A percentile compares a stretch with the other conserved stretches of the same genome.
These are phyloP conservation scores for Orchesella cincta DNA, from an alignment of 1,140 invertebrate genomes.

Conservation along the genomic window DNA sequence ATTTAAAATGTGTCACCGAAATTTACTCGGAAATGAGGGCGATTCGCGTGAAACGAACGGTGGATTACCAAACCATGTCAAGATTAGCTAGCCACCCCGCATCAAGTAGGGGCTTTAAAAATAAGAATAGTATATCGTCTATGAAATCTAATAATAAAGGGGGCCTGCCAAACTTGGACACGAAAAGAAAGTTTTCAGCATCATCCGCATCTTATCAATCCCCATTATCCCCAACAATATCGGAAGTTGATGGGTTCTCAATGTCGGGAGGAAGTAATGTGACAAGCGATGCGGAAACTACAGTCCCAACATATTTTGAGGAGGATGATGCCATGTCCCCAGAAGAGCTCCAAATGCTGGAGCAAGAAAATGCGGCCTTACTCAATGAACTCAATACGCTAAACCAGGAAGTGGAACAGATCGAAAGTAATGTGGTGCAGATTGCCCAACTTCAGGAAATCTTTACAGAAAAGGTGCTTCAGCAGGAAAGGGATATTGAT, in stretches of 20 bases:
- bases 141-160: neutral
- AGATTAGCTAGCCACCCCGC: constrained; percentile 58
- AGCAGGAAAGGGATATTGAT: constrained; percentile 92
- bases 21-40: constrained; percentile 86
- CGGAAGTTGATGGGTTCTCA: constrained; percentile 20
- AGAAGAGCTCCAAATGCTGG: constrained; percentile 89
- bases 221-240: neutral
- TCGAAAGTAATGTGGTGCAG: constrained; percentile 89
- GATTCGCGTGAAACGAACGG: constrained; percentile 76
- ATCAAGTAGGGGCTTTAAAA: neutral
- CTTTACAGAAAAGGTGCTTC: constrained; percentile 93
- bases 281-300: constrained; percentile 54
- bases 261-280: constrained; percentile 35
- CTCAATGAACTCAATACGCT: constrained; percentile 81
- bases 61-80: constrained; percentile 78
- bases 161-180: neutral
- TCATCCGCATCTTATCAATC: neutral
- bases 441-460: constrained; percentile 95
- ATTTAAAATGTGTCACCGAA: constrained; percentile 81
- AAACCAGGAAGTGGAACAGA: constrained; percentile 74
- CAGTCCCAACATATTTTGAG: constrained; percentile 52
- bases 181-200: neutral
- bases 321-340: constrained; percentile 69
- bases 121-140: neutral
- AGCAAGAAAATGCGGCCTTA: constrained; percentile 78